Evolutionary conservation across 2,113 vertebrate species (phyloP).

Genomic region (Neolamprologus variostigma): DNA sequence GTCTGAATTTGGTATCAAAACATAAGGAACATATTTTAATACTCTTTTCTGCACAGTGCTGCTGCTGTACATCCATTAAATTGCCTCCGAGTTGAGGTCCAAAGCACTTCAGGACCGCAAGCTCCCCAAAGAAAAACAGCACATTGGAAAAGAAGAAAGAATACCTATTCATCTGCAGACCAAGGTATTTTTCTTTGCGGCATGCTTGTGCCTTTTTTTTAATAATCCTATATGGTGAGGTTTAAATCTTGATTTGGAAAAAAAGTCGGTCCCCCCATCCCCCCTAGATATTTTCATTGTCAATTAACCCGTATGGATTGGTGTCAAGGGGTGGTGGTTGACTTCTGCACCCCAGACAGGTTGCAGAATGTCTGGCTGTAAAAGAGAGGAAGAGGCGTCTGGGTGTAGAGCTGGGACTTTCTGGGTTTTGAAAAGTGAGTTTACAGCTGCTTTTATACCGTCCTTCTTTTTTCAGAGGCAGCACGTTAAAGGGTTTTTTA

Average conservation of each 20-base stretch:
- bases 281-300: slow-evolving; percentile 55
- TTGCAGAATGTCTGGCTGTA: slow-evolving; percentile 36
- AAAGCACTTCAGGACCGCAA: slow-evolving; percentile 42
- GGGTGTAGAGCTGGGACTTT: slow-evolving; percentile 20
- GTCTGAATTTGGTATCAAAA: slow-evolving; percentile 19
- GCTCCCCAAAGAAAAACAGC: slow-evolving; percentile 55
- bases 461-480: background rate
- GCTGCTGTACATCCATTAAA: slow-evolving; percentile 44
- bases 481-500: background rate
- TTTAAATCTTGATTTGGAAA: slow-evolving; percentile 27
- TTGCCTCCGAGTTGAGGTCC: slow-evolving; percentile 36
- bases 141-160: slow-evolving; percentile 17
- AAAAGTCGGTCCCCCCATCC: slow-evolving; percentile 10
- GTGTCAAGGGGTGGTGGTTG: slow-evolving; percentile 48
- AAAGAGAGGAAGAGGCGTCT: slow-evolving; percentile 30
- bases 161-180: slow-evolving; percentile 45
- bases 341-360: slow-evolving; percentile 36
- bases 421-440: slow-evolving; percentile 3
- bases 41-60: slow-evolving; percentile 27
- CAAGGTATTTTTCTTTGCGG: slow-evolving; percentile 33
- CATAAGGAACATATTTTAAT: slow-evolving; percentile 45
- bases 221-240: slow-evolving; percentile 39
- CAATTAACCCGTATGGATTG: slow-evolving; percentile 52
- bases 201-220: background rate
- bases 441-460: background rate